phyloP scores from a whole-genome alignment of 1,140 invertebrate species.

The Metopolophium dirhodum region DNA sequence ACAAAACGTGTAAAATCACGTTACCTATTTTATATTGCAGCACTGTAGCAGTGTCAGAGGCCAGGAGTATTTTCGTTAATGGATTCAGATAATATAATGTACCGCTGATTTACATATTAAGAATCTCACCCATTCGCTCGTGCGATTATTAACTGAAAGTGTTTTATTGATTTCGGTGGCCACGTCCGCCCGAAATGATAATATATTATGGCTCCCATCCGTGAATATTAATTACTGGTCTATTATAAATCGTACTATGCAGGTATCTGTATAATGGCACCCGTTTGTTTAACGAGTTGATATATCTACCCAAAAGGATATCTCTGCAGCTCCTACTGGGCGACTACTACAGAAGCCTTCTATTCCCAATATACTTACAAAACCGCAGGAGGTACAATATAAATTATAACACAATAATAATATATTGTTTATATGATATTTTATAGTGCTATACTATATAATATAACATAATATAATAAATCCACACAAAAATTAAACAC shows the following conservation, averaged over 20 bases:
- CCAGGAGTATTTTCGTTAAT: neutral
- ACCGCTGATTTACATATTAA: neutral
- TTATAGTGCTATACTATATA: neutral
- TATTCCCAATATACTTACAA: neutral
- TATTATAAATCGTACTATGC: slow-evolving; percentile 7
- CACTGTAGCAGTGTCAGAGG: neutral
- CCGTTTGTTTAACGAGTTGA: neutral
- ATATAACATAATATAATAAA: no score
- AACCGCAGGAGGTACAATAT: neutral
- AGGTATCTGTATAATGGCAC: neutral
- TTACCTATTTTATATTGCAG: neutral
- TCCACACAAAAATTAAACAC: neutral
- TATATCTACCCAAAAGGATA: neutral
- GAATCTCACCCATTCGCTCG: neutral
- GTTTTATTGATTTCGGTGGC: slow-evolving; percentile 4
- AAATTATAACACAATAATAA: slow-evolving; percentile 9
- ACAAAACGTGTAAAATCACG: neutral
- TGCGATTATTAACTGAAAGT: neutral
- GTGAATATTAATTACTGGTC: slow-evolving; percentile 19
- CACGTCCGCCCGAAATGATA: neutral
- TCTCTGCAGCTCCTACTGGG: neutral
- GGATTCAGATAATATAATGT: neutral
- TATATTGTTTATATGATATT: neutral
- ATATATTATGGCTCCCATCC: neutral
- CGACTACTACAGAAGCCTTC: neutral